Conservation (phyloP, 1,140 invertebrate species). For the Brachionus plicatilis region DNA sequence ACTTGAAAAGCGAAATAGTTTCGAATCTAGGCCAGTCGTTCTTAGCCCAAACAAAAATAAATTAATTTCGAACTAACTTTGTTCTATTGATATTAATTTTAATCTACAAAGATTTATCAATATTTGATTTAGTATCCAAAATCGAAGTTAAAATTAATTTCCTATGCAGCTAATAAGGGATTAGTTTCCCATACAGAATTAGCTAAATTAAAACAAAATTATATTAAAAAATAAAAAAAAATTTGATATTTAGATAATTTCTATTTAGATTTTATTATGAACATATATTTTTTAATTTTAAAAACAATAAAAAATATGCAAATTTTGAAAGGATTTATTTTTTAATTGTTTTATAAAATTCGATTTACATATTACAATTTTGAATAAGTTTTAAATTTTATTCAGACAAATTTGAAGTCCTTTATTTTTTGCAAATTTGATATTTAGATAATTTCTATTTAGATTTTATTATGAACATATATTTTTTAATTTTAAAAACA, state of each 20-base stretch:
- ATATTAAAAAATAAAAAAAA: neutral
- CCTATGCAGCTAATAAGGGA: neutral
- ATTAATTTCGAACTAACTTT: neutral
- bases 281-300: too few relatives aligned
- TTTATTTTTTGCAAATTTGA: too few relatives aligned
- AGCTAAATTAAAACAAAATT: neutral
- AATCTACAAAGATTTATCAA: neutral
- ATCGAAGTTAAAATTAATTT: neutral
- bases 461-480: neutral
- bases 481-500: too few relatives aligned
- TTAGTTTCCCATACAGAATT: neutral
- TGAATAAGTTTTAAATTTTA: too few relatives aligned
- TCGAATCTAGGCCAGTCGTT: neutral
- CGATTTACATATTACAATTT: too few relatives aligned
- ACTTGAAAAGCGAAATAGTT: neutral
- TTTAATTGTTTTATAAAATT: too few relatives aligned
- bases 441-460: neutral
- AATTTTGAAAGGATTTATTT: too few relatives aligned
- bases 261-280: neutral
- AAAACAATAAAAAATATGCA: too few relatives aligned
- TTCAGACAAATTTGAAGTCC: too few relatives aligned
- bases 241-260: neutral
- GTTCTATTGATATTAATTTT: neutral
- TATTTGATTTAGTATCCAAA: neutral
- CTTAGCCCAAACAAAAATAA: neutral